Percentiles rank a stretch among this genome's conserved stretches.
Evolutionary conservation across 1,140 invertebrate species (phyloP).

Genomic region (Drosophila burlai): DNA sequence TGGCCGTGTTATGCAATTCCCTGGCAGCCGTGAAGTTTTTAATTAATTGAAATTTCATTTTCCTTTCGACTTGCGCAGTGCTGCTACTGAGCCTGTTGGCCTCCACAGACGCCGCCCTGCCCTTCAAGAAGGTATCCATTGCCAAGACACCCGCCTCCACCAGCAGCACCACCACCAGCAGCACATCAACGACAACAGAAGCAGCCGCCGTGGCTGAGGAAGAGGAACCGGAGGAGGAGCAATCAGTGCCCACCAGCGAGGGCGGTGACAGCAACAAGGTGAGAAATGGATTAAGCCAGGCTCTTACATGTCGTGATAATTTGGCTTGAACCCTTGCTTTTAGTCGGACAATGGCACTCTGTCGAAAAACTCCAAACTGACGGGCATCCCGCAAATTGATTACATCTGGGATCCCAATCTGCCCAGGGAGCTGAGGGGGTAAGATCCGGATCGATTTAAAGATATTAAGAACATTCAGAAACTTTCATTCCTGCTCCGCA

Average conservation of each 20-base stretch:
- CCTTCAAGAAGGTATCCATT: constrained; percentile 83
- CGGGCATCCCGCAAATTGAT: constrained; percentile 95
- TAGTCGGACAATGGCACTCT: constrained; percentile 60
- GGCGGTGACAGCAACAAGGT: constrained; percentile 60
- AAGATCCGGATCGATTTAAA: constrained; percentile 12
- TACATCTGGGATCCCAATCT: constrained; percentile 96
- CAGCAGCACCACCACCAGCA: constrained; percentile 61
- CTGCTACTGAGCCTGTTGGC: constrained; percentile 64
- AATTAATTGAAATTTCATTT: constrained; percentile 25
- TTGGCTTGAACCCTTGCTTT: neutral
- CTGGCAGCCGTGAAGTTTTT: constrained; percentile 15
- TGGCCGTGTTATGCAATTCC: constrained; percentile 44
- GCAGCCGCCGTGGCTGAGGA: constrained; percentile 31
- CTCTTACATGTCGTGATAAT: too few relatives aligned
- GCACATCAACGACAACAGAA: constrained; percentile 53
- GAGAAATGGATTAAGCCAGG: neutral
- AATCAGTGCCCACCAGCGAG: constrained; percentile 43
- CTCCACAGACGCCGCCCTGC: constrained; percentile 68
- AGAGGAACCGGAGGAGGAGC: constrained; percentile 48
- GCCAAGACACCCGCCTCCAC: constrained; percentile 72
- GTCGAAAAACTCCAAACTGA: constrained; percentile 88
- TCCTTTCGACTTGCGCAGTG: constrained; percentile 37
- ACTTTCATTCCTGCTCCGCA: constrained; percentile 9
- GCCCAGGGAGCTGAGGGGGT: constrained; percentile 93
- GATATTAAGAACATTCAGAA: neutral